Base-by-base conservation (phyloP, 2,797 vertebrate genomes). In the Austrolebias charrua region DNA sequence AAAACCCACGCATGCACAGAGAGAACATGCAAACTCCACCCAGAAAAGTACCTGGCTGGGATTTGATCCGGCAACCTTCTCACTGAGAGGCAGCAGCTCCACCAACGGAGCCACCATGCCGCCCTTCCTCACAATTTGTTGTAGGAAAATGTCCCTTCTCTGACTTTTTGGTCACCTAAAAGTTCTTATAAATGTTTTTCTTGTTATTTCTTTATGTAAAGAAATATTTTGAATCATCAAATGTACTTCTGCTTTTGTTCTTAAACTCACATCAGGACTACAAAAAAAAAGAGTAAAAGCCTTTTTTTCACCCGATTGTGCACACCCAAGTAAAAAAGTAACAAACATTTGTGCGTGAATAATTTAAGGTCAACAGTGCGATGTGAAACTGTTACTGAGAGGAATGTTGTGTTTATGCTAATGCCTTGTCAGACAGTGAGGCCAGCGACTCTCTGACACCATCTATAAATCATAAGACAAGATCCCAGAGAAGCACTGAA, bases 371-470 rank as follows among this genome's bases (percentile, higher is more conserved):
- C 82, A 91, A 89, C 84, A 83, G 77, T 65, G 73, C 71, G 77
- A 58, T 78, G 78, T 86, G 89, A 59, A 90, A 90, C 73, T 84
- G 78, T 86, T 81, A 86, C 82, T 84, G 81, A 92, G 85, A 93
- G 90, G 83, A 84, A 86, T 83, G 87, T 80, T 74, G 69, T 92
- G 91, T 92, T 92, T 86, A 92, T 92, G 89, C 83, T 90, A 92
- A 93, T 93, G 89, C 76, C 70, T 88, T 88, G 87, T 89, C 88
- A 90, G 85, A 80, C 77, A 79, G 82, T 63, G 83, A 69, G 79
- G 79, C 60, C 69, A 45, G 66, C 15, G 35, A 82, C 73, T 91
- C 87, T 78, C 79, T 88, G 86, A 88, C 86, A 86, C 83, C 86
- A 90, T 92, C 75, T 73, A 91, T 91, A 88, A 92, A 71, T 91